Conservation (phyloP, 2,797 vertebrate genomes). For the Melanotaenia pygmaea region DNA sequence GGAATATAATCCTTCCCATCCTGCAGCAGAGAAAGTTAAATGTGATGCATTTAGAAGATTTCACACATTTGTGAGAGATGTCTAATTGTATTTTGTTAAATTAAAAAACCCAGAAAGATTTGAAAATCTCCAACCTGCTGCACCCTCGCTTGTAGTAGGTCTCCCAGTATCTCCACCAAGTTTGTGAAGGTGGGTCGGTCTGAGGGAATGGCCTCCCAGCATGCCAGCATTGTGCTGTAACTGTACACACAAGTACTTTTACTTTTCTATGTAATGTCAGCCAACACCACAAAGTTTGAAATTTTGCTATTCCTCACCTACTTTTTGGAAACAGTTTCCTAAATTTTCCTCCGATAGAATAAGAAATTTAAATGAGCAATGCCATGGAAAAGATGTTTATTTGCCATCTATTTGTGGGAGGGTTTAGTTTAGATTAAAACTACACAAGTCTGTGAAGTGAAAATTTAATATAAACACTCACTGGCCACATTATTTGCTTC, state of each 20-base stretch:
- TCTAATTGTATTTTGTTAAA: neutral
- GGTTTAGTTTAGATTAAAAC: neutral
- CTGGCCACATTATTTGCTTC: too few species aligned
- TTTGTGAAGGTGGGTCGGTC: conserved; percentile 89
- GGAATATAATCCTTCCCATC: conserved; percentile 95
- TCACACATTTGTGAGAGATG: neutral
- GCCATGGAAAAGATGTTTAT: neutral
- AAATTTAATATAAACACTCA: too few species aligned
- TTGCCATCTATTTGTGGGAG: neutral
- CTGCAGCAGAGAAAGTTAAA: conserved; percentile 67
- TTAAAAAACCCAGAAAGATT: neutral
- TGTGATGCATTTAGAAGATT: neutral
- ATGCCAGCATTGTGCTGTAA: conserved; percentile 93
- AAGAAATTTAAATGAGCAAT: neutral
- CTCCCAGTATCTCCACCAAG: conserved; percentile 90
- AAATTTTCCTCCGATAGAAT: neutral
- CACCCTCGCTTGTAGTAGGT: conserved; percentile 90
- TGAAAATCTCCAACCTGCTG: conserved; percentile 84
- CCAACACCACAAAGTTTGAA: neutral
- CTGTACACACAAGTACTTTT: conserved; percentile 72
- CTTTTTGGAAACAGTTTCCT: neutral
- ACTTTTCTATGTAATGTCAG: neutral
- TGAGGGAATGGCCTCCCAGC: conserved; percentile 88
- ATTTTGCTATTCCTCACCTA: neutral
- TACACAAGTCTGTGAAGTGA: too few species aligned